phyloP scores from a whole-genome alignment of 2,888 invertebrate species.

The Ctenicera cuprea region DNA sequence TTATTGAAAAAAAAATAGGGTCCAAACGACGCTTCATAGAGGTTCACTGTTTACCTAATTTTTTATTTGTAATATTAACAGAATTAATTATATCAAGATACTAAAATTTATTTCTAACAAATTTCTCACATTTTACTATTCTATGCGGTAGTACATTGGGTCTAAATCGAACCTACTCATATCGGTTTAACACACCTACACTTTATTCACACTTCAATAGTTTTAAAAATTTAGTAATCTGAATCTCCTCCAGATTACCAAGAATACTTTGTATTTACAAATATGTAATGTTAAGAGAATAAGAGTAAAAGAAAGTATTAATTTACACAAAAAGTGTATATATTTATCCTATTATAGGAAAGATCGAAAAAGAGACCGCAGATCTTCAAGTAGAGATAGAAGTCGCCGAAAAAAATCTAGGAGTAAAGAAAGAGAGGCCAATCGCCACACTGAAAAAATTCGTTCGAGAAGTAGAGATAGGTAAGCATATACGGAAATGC shows the following conservation, averaged over 20 bases:
- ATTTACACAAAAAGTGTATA: not conserved
- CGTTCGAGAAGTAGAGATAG: conserved; percentile 67
- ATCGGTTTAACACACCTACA: too few species aligned
- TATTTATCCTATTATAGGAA: conserved; percentile 32
- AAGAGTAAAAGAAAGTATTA: too few species aligned
- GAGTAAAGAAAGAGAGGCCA: conserved; percentile 60
- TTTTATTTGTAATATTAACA: not conserved
- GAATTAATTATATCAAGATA: not conserved
- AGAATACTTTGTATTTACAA: too few species aligned
- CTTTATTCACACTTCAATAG: too few species aligned
- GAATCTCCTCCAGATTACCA: too few species aligned
- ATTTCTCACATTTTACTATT: not conserved
- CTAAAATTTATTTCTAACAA: not conserved
- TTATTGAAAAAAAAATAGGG: too few species aligned
- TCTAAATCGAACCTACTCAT: too few species aligned
- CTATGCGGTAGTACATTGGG: too few species aligned
- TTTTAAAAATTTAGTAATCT: too few species aligned
- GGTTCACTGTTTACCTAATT: too few species aligned
- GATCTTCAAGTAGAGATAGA: conserved; percentile 59
- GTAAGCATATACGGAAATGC: conserved; percentile 33
- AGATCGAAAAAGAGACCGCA: conserved; percentile 53
- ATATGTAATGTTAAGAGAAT: too few species aligned
- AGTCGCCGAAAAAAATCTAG: conserved; percentile 59
- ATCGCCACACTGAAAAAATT: conserved; percentile 61
- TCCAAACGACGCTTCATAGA: too few species aligned